Conservation (phyloP, 2,888 invertebrate species). For the Hypsopygia costalis region DNA sequence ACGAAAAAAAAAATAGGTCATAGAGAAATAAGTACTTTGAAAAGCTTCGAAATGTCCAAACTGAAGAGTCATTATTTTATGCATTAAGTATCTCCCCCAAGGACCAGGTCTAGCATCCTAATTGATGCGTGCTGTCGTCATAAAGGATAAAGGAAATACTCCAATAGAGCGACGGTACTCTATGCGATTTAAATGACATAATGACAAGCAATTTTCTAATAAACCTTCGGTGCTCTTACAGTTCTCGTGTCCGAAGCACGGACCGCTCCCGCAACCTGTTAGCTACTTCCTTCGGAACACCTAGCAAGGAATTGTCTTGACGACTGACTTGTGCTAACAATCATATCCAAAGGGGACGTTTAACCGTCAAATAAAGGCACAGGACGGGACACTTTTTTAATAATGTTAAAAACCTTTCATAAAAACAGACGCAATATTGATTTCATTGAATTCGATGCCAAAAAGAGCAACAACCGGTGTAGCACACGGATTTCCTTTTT, state of each 20-base stretch:
- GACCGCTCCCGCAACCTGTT: constrained; percentile 67
- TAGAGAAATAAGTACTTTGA: too few species aligned
- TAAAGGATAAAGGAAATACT: constrained; percentile 79
- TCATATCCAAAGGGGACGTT: neutral
- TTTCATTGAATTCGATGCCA: too few species aligned
- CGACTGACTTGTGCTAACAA: neutral
- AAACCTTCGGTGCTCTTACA: constrained; percentile 77
- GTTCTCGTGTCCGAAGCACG: constrained; percentile 62
- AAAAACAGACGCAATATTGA: too few species aligned
- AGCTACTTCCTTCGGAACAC: constrained; percentile 71
- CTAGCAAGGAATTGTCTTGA: constrained; percentile 39
- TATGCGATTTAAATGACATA: constrained; percentile 81
- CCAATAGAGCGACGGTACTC: constrained; percentile 77
- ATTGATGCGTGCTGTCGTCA: constrained; percentile 75
- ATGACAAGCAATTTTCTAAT: constrained; percentile 81
- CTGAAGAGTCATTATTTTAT: neutral
- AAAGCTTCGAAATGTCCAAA: too few species aligned
- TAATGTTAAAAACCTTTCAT: too few species aligned
- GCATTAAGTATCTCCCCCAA: constrained; percentile 43
- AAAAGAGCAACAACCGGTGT: too few species aligned
- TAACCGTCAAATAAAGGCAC: too few species aligned
- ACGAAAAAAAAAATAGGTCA: too few species aligned
- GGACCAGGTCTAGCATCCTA: constrained; percentile 62
- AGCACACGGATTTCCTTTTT: too few species aligned
- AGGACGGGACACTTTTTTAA: too few species aligned